Conservation (phyloP, 2,797 vertebrate genomes). For the Adelosebastes latens region DNA sequence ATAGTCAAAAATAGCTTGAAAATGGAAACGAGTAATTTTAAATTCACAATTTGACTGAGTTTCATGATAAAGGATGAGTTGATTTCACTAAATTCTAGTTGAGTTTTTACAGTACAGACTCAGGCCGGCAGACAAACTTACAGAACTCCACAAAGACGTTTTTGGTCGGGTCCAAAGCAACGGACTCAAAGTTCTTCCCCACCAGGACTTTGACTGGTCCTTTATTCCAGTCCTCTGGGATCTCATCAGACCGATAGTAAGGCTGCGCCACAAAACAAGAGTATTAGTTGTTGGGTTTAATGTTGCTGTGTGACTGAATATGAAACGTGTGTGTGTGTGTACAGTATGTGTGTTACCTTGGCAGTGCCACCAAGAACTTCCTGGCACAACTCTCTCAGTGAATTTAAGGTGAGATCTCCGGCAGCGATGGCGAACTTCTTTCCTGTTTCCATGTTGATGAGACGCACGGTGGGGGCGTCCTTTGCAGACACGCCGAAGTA, state of each 20-base stretch:
- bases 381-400: slow-evolving; percentile 81
- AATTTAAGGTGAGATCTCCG: slow-evolving; percentile 40
- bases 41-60: neutral
- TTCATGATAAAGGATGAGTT: neutral
- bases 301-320: neutral
- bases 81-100: neutral
- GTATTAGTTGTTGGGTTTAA: neutral
- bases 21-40: neutral
- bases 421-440: slow-evolving; percentile 82
- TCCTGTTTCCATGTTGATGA: slow-evolving; percentile 85
- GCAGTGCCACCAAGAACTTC: slow-evolving; percentile 81
- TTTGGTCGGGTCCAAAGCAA: slow-evolving; percentile 90
- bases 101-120: neutral
- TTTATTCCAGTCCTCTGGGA: slow-evolving; percentile 91
- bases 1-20: neutral
- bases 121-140: slow-evolving; percentile 74
- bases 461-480: slow-evolving; percentile 82
- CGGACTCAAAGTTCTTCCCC: slow-evolving; percentile 91
- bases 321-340: neutral
- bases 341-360: slow-evolving; percentile 79
- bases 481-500: slow-evolving; percentile 85
- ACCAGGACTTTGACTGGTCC: slow-evolving; percentile 90
- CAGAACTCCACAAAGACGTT: slow-evolving; percentile 96
- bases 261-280: slow-evolving; percentile 68
- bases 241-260: slow-evolving; percentile 83